Evolutionary conservation across 2,797 vertebrate species (phyloP).

Genomic region (Orientallactaga sibirica): DNA sequence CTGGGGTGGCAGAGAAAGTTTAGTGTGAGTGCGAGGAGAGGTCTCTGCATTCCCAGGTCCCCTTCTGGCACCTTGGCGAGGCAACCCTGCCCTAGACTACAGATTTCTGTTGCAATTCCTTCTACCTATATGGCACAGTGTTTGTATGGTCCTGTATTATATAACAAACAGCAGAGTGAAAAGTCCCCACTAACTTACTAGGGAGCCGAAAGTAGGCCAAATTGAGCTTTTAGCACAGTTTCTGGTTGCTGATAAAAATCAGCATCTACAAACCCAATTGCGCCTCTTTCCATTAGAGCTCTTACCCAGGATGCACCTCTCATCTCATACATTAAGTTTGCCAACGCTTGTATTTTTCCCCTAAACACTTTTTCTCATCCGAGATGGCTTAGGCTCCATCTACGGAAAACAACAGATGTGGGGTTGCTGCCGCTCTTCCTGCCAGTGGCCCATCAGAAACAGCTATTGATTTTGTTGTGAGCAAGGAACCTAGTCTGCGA

Average conservation of each 20-base stretch:
- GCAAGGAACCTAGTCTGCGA: constrained; percentile 51
- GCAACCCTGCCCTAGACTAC: not conserved
- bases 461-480: constrained; percentile 60
- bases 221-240: constrained; percentile 79
- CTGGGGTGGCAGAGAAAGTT: not conserved
- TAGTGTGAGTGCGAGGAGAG: not conserved
- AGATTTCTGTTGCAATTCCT: constrained; percentile 8
- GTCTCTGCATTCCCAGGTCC: not conserved
- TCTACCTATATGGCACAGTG: not conserved
- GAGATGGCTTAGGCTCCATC: constrained; percentile 54
- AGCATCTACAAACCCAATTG: constrained; percentile 63
- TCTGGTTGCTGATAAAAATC: constrained; percentile 74
- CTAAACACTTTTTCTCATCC: constrained; percentile 24
- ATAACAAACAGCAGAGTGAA: constrained; percentile 68
- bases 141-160: not conserved
- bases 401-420: constrained; percentile 31
- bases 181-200: constrained; percentile 56
- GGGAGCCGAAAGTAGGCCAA: constrained; percentile 74
- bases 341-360: not conserved
- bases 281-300: constrained; percentile 68
- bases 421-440: not conserved
- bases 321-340: constrained; percentile 60
- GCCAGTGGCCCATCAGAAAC: constrained; percentile 45
- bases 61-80: constrained; percentile 1
- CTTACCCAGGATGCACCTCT: constrained; percentile 34